Conservation (phyloP, 1,140 invertebrate genomes). For the Maniola jurtina region DNA sequence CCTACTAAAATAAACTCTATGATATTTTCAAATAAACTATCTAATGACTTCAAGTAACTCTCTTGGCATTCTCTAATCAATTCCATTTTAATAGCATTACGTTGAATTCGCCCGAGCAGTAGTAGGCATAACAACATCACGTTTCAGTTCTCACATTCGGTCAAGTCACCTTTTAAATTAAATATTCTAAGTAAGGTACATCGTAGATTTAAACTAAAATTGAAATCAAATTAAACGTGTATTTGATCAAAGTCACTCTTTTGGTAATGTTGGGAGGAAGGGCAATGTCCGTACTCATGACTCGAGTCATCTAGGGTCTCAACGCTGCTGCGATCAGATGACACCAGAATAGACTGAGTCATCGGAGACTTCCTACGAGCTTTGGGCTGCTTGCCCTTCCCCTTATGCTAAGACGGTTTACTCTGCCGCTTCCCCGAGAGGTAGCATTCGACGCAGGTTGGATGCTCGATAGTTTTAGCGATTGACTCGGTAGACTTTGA, state of each 20-base stretch:
- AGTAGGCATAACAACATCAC: constrained; percentile 8
- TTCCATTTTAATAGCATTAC: constrained; percentile 39
- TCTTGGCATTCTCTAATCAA: constrained; percentile 42
- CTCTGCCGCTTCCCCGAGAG: constrained; percentile 80
- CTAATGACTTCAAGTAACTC: constrained; percentile 31
- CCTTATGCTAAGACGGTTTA: constrained; percentile 81
- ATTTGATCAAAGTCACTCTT: constrained; percentile 66
- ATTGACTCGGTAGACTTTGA: constrained; percentile 77
- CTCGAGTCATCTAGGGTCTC: constrained; percentile 65
- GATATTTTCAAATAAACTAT: constrained; percentile 33
- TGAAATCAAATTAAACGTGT: constrained; percentile 55
- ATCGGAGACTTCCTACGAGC: constrained; percentile 67
- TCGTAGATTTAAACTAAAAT: constrained; percentile 16
- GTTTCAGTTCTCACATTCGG: constrained; percentile 13
- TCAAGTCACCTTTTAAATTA: constrained; percentile 30
- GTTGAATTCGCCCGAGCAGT: constrained; percentile 19
- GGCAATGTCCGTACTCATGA: constrained; percentile 51
- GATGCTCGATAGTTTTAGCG: constrained; percentile 80
- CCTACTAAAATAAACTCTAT: constrained; percentile 27
- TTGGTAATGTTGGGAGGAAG: constrained; percentile 44
- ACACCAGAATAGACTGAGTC: constrained; percentile 60
- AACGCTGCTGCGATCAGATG: constrained; percentile 71
- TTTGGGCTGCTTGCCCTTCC: constrained; percentile 75
- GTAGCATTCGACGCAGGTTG: constrained; percentile 84
- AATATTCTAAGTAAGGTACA: constrained; percentile 27